A percentile compares a stretch with the other conserved stretches of the same genome.
These are phyloP conservation scores for Calameuta pallipes DNA, from an alignment of 2,888 invertebrate genomes.

Conservation along the genomic window DNA sequence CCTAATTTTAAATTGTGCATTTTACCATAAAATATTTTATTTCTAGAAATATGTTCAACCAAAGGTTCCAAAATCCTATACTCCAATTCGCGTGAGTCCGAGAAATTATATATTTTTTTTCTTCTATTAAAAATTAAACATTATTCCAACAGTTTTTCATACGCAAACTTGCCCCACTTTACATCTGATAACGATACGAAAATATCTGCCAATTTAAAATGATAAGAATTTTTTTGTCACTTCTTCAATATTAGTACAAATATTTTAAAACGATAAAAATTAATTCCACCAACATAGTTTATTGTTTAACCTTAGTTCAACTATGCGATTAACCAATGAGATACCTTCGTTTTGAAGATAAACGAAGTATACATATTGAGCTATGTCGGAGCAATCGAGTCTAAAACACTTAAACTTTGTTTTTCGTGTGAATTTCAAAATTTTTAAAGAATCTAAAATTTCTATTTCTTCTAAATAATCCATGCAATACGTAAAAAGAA, in stretches of 20 bases:
- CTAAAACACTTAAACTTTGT: not conserved
- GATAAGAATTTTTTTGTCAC: too few species aligned
- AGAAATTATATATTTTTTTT: not conserved
- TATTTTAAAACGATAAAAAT: not conserved
- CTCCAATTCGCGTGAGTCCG: slow-evolving; percentile 63
- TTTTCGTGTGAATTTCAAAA: not conserved
- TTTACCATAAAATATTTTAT: too few species aligned
- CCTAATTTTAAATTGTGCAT: not conserved
- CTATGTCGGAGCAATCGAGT: too few species aligned
- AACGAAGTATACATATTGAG: too few species aligned
- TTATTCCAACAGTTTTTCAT: too few species aligned
- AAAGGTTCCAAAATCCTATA: slow-evolving; percentile 63
- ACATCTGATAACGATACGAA: not conserved
- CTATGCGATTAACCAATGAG: too few species aligned
- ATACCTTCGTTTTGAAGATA: too few species aligned
- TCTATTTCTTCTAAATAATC: too few species aligned
- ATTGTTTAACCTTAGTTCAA: not conserved
- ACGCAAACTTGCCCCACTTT: not conserved
- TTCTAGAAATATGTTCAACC: slow-evolving; percentile 59
- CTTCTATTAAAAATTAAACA: too few species aligned
- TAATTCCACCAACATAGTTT: not conserved
- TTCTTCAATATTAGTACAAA: too few species aligned
- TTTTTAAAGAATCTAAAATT: too few species aligned
- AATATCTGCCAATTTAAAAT: too few species aligned
- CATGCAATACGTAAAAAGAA: not conserved